These are phyloP conservation scores for Mylabris phalerata DNA, from an alignment of 1,140 invertebrate genomes.

Conservation along the genomic window DNA sequence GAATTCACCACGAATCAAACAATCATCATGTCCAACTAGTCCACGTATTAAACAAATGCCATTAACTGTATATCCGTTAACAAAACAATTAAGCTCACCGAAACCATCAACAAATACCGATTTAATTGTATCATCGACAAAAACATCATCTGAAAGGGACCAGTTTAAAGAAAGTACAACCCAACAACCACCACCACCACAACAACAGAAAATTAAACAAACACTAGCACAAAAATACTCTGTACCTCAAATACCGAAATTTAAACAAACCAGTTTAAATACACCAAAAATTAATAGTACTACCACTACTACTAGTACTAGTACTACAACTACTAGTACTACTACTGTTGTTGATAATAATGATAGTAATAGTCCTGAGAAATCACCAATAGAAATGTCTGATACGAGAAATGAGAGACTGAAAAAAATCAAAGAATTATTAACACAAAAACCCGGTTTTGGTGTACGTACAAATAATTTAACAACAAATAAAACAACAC, in stretches of 20 bases:
- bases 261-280: slow-evolving; percentile 33
- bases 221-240: slow-evolving; percentile 38
- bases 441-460: slow-evolving; percentile 57
- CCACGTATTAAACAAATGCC: slow-evolving; percentile 53
- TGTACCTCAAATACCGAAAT: slow-evolving; percentile 38
- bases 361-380: slow-evolving; percentile 19
- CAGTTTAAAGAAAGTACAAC: slow-evolving; percentile 17
- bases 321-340: background rate
- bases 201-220: slow-evolving; percentile 1
- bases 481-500: slow-evolving; percentile 25
- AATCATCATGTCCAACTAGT: slow-evolving; percentile 52
- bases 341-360: background rate
- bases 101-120: slow-evolving; percentile 41
- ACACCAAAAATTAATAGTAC: slow-evolving; percentile 37
- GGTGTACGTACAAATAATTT: slow-evolving; percentile 39
- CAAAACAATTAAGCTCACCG: slow-evolving; percentile 51
- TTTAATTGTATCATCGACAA: slow-evolving; percentile 30
- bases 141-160: slow-evolving; percentile 43
- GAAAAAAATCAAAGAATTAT: slow-evolving; percentile 60
- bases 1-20: slow-evolving; percentile 59
- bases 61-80: slow-evolving; percentile 46
- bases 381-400: slow-evolving; percentile 38
- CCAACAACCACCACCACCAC: slow-evolving; percentile 3
- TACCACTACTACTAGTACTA: slow-evolving; percentile 20
- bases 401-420: slow-evolving; percentile 52